phyloP scores from a whole-genome alignment of 2,797 vertebrate species.

The Aselliscus stoliczkanus region DNA sequence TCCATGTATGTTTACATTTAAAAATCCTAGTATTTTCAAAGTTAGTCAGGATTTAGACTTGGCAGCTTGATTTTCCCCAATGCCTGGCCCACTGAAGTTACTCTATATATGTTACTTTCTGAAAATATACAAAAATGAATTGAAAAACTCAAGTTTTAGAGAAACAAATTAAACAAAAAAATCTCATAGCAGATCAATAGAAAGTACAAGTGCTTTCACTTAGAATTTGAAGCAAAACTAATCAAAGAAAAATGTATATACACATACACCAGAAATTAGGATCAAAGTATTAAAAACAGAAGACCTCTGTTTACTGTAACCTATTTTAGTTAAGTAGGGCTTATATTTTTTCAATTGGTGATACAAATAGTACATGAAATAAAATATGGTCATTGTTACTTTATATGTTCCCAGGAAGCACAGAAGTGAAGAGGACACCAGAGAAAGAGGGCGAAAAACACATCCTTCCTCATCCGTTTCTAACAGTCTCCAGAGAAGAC shows the following conservation, averaged over 20 bases:
- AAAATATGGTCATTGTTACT: background rate
- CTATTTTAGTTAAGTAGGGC: background rate
- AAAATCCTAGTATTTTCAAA: background rate
- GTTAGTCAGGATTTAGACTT: background rate
- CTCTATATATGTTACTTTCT: background rate
- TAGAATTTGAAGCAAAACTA: slow-evolving; percentile 10
- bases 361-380: background rate
- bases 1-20: background rate
- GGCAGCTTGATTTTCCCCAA: background rate
- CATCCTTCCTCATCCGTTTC: background rate
- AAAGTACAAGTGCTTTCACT: background rate
- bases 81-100: background rate
- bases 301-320: background rate
- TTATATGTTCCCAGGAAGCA: background rate
- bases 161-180: background rate
- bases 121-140: slow-evolving; percentile 6
- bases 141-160: slow-evolving; percentile 27
- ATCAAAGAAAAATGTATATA: background rate
- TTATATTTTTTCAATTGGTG: background rate
- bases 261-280: background rate
- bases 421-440: background rate
- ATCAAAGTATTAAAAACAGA: background rate
- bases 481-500: background rate
- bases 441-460: background rate
- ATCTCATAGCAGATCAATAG: background rate